These are phyloP conservation scores for Corbicula japonica DNA, from an alignment of 2,888 invertebrate species.

Conservation along the genomic window DNA sequence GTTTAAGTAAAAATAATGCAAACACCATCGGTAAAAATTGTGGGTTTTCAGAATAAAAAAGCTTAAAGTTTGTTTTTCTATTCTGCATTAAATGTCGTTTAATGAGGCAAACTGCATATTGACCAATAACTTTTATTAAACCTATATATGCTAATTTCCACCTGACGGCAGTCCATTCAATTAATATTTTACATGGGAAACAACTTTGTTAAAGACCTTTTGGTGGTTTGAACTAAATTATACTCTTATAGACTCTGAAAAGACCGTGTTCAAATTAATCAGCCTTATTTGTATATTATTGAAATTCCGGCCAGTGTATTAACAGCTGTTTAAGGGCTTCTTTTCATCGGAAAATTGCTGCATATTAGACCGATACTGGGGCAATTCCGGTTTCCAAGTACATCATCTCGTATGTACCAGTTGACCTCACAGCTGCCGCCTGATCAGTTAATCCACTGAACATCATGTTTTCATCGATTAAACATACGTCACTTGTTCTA, in stretches of 20 bases:
- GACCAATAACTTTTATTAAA: conserved; percentile 36
- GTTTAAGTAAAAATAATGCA: too few relatives aligned
- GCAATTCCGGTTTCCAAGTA: conserved; percentile 49
- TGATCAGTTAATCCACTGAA: conserved; percentile 43
- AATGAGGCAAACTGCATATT: conserved; percentile 15
- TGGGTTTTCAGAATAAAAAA: too few relatives aligned
- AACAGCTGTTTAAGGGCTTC: conserved; percentile 50
- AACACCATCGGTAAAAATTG: too few relatives aligned
- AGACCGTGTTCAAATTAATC: conserved; percentile 39
- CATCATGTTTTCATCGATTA: conserved; percentile 52
- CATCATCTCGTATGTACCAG: conserved; percentile 31
- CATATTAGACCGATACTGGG: conserved; percentile 38
- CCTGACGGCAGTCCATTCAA: too few relatives aligned
- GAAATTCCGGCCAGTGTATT: conserved; percentile 34
- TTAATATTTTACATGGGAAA: conserved; percentile 39
- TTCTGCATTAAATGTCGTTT: background rate
- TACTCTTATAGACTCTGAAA: conserved; percentile 29
- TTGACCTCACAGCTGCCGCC: conserved; percentile 58
- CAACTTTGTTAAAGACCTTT: conserved; percentile 24
- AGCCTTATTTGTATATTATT: conserved; percentile 59
- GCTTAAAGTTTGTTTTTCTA: too few relatives aligned
- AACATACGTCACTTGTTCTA: conserved; percentile 25
- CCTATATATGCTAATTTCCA: conserved; percentile 50
- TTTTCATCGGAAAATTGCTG: conserved; percentile 46
- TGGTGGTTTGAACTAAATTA: conserved; percentile 30